Base-by-base conservation (phyloP, 2,888 invertebrate genomes). In the Lobophora halterata region DNA sequence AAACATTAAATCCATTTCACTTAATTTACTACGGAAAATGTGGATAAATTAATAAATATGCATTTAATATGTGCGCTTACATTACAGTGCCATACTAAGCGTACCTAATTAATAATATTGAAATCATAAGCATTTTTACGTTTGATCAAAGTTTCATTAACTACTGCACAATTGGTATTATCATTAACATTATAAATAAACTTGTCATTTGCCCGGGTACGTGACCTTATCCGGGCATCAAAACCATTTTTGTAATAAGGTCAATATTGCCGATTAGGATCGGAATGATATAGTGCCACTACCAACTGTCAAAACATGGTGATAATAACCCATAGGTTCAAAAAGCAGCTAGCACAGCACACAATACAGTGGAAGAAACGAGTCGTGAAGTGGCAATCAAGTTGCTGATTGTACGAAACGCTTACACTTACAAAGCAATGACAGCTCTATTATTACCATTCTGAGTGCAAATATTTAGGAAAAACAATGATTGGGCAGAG, bases 321-420 rank as follows among this genome's bases (percentile, higher is more conserved):
- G 86, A 82, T 79, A 78, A 79, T 79, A 78, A 81, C 77, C 81
- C 79, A 81, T 82, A 85, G 80, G 81, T 80, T 86, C 87, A 83
- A 87, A 83, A 87, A 87, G 87, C 87, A 87, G 87, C 87, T 86
- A 87, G 82, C 86, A 85, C 79, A 85, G 82, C 87, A 86, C 86
- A 85, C 87, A 79, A 69, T 78, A 85, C 79, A 83, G 87, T 87
- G 85, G 87, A 83, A 83, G 79, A 83, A 79, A 80, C 86, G 79
- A 86, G 69, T 79, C 73, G 83, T 82, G 86, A 81, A 78, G 80
- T 83, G 80, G 79, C 80, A 82, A 82, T 83, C 79, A 78, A 73
- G 69, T 83, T 76, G 83, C 79, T 81, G 79, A 77, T 79, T 75
- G 70, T 78, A 85, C 79, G 80, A 79, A 81, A 83, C 81, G 82